Conservation (phyloP, 1,140 invertebrate species). For the Papilio xuthus region DNA sequence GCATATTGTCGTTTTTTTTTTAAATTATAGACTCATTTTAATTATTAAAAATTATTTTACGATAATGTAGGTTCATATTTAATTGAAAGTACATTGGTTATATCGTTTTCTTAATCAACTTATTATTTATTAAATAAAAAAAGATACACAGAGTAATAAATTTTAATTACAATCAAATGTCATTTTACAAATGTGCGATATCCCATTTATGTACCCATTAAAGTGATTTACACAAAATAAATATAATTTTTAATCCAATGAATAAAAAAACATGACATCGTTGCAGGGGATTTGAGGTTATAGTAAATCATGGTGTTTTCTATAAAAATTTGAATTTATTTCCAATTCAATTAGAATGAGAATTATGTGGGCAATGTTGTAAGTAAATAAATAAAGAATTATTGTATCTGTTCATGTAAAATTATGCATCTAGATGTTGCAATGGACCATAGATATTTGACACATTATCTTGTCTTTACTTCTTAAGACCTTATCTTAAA, state of each 20-base stretch:
- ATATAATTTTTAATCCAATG: background rate
- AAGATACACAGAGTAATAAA: background rate
- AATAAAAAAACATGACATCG: conserved; percentile 23
- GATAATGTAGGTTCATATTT: too few relatives aligned
- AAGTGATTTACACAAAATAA: conserved; percentile 28
- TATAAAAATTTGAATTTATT: conserved; percentile 21
- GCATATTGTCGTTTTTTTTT: too few relatives aligned
- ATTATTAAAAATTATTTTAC: too few relatives aligned
- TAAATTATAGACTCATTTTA: too few relatives aligned
- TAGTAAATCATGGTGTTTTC: conserved; percentile 10
- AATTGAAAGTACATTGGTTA: too few relatives aligned
- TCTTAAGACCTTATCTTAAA: background rate
- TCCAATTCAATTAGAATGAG: conserved; percentile 16
- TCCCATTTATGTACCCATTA: conserved; percentile 6
- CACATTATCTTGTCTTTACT: background rate
- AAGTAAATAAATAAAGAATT: background rate
- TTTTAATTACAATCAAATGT: background rate
- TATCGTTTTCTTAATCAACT: too few relatives aligned
- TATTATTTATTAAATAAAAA: background rate
- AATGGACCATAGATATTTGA: background rate
- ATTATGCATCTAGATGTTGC: background rate
- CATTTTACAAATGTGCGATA: conserved; percentile 3
- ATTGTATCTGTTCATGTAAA: conserved; percentile 8
- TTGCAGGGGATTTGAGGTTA: background rate
- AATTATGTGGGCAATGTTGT: conserved; percentile 11